Evolutionary conservation across 2,888 invertebrate species (phyloP).

Genomic region (Drosophila mulleri): DNA sequence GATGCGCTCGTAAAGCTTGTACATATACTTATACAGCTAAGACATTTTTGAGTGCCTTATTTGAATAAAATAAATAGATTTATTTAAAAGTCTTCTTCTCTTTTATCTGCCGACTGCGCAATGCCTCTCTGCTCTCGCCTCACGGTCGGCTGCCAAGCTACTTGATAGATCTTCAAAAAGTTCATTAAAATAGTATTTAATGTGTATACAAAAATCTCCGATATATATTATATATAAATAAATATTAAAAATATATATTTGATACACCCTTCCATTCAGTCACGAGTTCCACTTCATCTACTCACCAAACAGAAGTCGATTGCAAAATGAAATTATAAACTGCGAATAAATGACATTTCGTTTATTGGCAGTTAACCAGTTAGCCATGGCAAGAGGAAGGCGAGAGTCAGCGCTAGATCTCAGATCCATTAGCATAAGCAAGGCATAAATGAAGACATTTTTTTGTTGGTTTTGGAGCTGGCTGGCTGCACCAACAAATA

Average conservation of each 20-base stretch:
- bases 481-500: constrained; percentile 45
- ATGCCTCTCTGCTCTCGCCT: too few relatives aligned
- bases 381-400: neutral
- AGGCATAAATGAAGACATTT: constrained; percentile 79
- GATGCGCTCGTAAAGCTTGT: neutral
- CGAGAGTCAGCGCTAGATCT: constrained; percentile 19
- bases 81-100: too few relatives aligned
- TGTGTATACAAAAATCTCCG: too few relatives aligned
- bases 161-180: too few relatives aligned
- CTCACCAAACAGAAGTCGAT: neutral
- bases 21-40: neutral
- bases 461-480: constrained; percentile 8
- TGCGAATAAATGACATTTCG: neutral
- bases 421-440: constrained; percentile 74
- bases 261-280: neutral
- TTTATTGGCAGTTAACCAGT: constrained; percentile 16
- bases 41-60: too few relatives aligned
- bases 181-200: too few relatives aligned
- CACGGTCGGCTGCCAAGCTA: too few relatives aligned
- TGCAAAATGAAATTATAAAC: constrained; percentile 4
- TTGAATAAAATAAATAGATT: too few relatives aligned
- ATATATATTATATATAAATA: too few relatives aligned
- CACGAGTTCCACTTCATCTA: neutral
- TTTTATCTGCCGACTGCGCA: too few relatives aligned
- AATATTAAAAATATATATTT: neutral